Conservation (phyloP, 2,888 invertebrate species). For the Latrodectus elegans region DNA sequence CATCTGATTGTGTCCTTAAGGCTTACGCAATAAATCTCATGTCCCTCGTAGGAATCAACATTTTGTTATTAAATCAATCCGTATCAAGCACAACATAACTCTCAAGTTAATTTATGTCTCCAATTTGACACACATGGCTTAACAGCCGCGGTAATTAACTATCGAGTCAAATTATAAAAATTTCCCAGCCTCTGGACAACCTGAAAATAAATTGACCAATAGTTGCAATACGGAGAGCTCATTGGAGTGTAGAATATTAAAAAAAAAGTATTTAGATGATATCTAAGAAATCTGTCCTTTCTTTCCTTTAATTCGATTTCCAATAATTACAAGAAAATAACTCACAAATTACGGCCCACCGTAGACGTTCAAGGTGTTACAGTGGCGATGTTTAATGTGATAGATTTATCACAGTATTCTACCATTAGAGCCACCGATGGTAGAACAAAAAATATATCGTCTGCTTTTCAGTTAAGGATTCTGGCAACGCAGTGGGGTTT, state of each 20-base stretch:
- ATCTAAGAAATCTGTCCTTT: constrained; percentile 23
- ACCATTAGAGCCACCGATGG: background rate
- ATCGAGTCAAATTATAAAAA: constrained; percentile 3
- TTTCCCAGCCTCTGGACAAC: constrained; percentile 7
- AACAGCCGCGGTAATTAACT: constrained; percentile 26
- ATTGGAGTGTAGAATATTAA: background rate
- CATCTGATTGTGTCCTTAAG: background rate
- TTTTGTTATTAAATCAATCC: constrained; percentile 42
- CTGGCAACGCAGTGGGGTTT: constrained; percentile 11
- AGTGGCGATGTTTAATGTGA: constrained; percentile 15
- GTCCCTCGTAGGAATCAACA: background rate
- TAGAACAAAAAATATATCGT: constrained; percentile 14
- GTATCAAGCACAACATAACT: constrained; percentile 18
- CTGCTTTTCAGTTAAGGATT: constrained; percentile 34
- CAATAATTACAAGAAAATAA: constrained; percentile 62
- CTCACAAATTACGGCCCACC: constrained; percentile 64
- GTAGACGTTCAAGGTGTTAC: constrained; percentile 33
- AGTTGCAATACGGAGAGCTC: background rate
- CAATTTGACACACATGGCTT: constrained; percentile 41
- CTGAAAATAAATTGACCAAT: constrained; percentile 25
- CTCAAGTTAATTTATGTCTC: constrained; percentile 33
- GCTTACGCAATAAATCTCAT: constrained; percentile 8
- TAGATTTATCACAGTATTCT: constrained; percentile 48
- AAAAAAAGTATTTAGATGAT: constrained; percentile 2
- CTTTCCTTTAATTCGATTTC: constrained; percentile 63